Evolutionary conservation across 2,113 vertebrate genomes (phyloP).

Genomic region (Nesospiza acunhae): DNA sequence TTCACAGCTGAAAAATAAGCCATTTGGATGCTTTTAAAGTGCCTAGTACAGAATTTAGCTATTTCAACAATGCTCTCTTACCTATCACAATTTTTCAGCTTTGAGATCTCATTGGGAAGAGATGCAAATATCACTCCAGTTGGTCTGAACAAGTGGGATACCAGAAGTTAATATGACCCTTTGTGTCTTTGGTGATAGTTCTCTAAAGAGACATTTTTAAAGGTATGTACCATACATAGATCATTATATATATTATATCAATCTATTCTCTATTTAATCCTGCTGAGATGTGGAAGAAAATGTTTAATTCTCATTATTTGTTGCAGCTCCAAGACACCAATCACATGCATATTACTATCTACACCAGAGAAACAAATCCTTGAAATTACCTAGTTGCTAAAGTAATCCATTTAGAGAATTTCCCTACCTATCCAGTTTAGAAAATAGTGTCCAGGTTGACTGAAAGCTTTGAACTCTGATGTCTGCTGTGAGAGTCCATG

Average conservation of each 20-base stretch:
- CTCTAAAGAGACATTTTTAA: background rate
- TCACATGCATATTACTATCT: background rate
- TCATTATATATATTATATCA: background rate
- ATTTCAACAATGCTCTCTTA: background rate
- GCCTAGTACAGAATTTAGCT: background rate
- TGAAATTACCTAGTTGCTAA: background rate
- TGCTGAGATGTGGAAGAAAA: background rate
- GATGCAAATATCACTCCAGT: background rate
- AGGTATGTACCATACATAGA: background rate
- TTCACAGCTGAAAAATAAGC: conserved; percentile 54
- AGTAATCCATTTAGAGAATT: background rate
- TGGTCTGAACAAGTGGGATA: background rate
- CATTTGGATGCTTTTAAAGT: conserved; percentile 15
- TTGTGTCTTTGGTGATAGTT: background rate
- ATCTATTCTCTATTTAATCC: background rate
- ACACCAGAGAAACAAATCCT: background rate
- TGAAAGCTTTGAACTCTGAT: background rate
- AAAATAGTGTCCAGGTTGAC: background rate
- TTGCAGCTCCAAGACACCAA: background rate
- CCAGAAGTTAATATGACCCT: background rate
- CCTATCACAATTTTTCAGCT: conserved; percentile 15
- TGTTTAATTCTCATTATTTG: background rate
- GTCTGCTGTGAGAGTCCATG: background rate
- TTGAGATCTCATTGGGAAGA: background rate
- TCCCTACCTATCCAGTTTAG: background rate